Evolutionary conservation across 2,113 vertebrate genomes (phyloP).

Genomic region (Solea solea): DNA sequence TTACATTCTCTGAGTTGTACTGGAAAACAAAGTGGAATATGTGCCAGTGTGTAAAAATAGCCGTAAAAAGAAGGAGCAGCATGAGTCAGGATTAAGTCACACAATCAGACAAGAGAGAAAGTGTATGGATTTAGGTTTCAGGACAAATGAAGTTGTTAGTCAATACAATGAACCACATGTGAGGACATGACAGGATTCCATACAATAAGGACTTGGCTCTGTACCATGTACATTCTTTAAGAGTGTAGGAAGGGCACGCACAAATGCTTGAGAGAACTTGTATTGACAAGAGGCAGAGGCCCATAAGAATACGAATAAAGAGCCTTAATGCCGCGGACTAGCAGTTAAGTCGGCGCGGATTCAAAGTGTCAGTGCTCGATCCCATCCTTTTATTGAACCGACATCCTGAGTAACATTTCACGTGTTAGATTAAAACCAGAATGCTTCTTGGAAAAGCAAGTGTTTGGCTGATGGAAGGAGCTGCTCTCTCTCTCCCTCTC

Average conservation of each 20-base stretch:
- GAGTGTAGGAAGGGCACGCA: constrained; percentile 47
- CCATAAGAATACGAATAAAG: constrained; percentile 47
- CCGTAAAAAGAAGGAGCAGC: too few species aligned
- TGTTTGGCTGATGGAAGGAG: constrained; percentile 44
- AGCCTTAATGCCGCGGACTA: constrained; percentile 39
- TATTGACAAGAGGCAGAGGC: constrained; percentile 65
- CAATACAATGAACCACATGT: constrained; percentile 44
- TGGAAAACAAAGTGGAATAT: too few species aligned
- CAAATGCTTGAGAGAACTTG: constrained; percentile 60
- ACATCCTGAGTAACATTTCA: constrained; percentile 32
- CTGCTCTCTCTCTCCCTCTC: background rate
- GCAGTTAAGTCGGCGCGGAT: constrained; percentile 40
- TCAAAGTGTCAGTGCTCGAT: constrained; percentile 52
- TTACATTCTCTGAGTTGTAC: too few species aligned
- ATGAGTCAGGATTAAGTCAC: background rate
- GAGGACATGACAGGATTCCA: constrained; percentile 69
- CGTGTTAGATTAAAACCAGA: constrained; percentile 51
- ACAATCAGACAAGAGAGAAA: background rate
- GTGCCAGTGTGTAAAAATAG: too few species aligned
- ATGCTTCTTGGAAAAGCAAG: constrained; percentile 39
- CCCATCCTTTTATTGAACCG: constrained; percentile 43
- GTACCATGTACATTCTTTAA: constrained; percentile 27
- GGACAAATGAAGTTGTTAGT: constrained; percentile 21
- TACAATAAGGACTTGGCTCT: constrained; percentile 59
- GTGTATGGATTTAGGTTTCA: constrained; percentile 1